Evolutionary conservation across 2,797 vertebrate species (phyloP).

Genomic region (Danio aesculapii): DNA sequence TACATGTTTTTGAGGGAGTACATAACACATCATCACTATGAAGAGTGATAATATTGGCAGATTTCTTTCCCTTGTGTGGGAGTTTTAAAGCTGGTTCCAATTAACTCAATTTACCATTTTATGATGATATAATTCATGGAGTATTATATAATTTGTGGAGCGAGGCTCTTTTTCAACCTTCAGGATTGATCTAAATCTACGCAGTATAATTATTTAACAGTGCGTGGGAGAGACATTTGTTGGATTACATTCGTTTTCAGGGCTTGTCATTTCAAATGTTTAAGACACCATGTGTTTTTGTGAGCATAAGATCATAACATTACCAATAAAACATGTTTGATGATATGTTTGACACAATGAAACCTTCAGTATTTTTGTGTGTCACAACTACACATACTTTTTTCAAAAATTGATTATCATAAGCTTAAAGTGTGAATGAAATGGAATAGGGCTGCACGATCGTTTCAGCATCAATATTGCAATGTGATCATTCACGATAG

Average conservation of each 20-base stretch:
- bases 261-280: not conserved
- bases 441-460: too few species aligned
- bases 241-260: not conserved
- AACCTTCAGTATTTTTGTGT: not conserved
- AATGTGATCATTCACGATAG: too few species aligned
- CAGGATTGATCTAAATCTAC: slow-evolving; percentile 3
- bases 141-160: slow-evolving; percentile 4
- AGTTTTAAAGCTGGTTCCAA: slow-evolving; percentile 24
- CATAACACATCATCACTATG: not conserved
- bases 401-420: not conserved
- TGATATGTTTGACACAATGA: too few species aligned
- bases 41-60: not conserved
- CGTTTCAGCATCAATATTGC: too few species aligned
- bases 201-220: slow-evolving; percentile 17
- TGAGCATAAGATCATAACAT: not conserved
- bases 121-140: slow-evolving; percentile 8
- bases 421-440: not conserved
- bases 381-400: not conserved
- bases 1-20: not conserved
- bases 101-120: slow-evolving; percentile 18
- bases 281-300: not conserved
- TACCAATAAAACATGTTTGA: not conserved
- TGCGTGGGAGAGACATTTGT: slow-evolving; percentile 8
- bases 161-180: slow-evolving; percentile 5
- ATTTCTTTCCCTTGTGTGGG: slow-evolving; percentile 12